Conservation (phyloP, 2,888 invertebrate species). For the Andrena haemorrhoa region DNA sequence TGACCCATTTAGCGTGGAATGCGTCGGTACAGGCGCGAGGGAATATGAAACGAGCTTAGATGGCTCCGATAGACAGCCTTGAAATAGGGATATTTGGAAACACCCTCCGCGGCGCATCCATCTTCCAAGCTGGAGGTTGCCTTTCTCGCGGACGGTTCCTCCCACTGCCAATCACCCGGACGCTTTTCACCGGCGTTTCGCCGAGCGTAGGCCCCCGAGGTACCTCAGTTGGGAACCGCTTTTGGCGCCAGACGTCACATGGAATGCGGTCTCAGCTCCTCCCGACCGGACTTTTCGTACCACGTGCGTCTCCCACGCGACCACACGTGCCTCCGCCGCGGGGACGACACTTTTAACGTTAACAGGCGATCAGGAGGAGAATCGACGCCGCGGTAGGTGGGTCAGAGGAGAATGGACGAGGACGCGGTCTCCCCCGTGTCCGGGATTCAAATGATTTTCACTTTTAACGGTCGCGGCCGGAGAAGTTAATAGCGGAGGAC, state of each 20-base stretch:
- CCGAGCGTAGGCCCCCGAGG: background rate
- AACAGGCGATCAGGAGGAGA: conserved; percentile 17
- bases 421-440: background rate
- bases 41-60: no score
- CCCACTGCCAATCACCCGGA: conserved; percentile 1
- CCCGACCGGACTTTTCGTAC: conserved; percentile 67
- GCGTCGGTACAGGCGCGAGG: no score
- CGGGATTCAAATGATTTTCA: conserved; percentile 34
- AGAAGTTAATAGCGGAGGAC: conserved; percentile 24
- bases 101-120: background rate
- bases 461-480: conserved; percentile 16
- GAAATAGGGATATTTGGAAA: no score
- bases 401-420: background rate
- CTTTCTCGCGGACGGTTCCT: conserved; percentile 21
- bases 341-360: conserved; percentile 49
- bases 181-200: background rate
- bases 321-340: conserved; percentile 67
- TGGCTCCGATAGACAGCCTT: no score
- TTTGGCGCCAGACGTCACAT: conserved; percentile 81
- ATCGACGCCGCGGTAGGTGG: background rate
- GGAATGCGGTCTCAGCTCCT: conserved; percentile 80
- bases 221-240: conserved; percentile 77
- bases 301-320: conserved; percentile 76
- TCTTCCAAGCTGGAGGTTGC: conserved; percentile 36
- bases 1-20: no score